Percentiles rank a stretch among this genome's conserved stretches.
Conservation (phyloP, 2,113 vertebrate species). For the Entelurus aequoreus region DNA sequence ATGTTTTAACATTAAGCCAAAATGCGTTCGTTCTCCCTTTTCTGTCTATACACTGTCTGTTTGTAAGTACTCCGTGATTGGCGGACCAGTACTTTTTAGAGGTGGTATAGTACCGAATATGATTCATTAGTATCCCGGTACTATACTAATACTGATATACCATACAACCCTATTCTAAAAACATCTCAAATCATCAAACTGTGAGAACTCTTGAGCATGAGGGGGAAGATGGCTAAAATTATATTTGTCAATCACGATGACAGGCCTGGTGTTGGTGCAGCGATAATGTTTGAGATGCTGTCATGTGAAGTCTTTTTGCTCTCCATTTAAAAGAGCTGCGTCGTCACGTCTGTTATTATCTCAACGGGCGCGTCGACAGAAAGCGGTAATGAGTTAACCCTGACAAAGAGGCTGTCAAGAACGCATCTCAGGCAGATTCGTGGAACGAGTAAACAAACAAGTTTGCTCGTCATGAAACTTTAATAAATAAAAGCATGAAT, state of each 20-base stretch:
- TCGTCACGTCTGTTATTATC: conserved; percentile 38
- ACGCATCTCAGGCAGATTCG: conserved; percentile 24
- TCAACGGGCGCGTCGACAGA: conserved; percentile 28
- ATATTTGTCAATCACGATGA: conserved; percentile 39
- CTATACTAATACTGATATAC: no score
- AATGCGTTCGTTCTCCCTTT: no score
- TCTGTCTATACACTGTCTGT: no score
- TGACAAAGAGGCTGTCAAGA: conserved; percentile 25
- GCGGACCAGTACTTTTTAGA: no score
- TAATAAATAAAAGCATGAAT: background rate
- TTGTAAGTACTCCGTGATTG: no score
- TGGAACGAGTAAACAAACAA: conserved; percentile 31
- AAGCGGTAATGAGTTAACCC: conserved; percentile 35
- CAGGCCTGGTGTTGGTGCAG: conserved; percentile 20
- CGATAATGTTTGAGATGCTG: conserved; percentile 39
- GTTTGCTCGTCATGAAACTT: conserved; percentile 26
- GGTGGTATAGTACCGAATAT: no score
- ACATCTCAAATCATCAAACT: conserved; percentile 20
- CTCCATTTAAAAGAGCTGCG: conserved; percentile 25
- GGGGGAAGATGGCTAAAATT: conserved; percentile 23
- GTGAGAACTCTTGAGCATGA: conserved; percentile 27
- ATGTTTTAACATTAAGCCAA: no score
- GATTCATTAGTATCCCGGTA: no score
- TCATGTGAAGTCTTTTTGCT: conserved; percentile 38
- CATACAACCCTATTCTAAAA: conserved; percentile 10